phyloP scores from a whole-genome alignment of 2,797 vertebrate genomes.

The Melanotaenia boesemani region DNA sequence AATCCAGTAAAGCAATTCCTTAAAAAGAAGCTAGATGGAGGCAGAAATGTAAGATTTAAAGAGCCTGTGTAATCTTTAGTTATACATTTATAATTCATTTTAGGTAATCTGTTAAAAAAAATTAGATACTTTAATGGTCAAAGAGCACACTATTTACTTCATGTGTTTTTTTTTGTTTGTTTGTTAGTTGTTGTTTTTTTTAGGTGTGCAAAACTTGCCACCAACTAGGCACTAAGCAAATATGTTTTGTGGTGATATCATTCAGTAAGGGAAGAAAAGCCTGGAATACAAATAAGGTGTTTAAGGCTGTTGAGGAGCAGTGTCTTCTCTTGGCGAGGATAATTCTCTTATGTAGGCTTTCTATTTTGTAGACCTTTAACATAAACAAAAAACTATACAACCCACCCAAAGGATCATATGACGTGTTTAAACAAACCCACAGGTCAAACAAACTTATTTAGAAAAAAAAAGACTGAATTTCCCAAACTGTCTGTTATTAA shows the following conservation, averaged over 20 bases:
- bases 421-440: background rate
- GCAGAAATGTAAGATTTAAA: background rate
- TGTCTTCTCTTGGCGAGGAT: background rate
- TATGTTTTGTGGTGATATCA: background rate
- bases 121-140: background rate
- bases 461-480: background rate
- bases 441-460: background rate
- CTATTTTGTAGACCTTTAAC: constrained; percentile 1
- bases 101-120: background rate
- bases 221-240: background rate
- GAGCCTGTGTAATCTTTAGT: background rate
- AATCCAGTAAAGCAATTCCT: background rate
- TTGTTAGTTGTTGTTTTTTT: background rate
- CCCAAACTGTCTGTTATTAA: background rate
- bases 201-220: background rate
- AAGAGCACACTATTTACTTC: background rate
- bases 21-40: background rate
- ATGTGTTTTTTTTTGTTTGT: background rate
- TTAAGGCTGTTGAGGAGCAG: background rate
- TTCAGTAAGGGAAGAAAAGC: background rate
- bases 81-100: background rate
- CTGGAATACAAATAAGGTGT: background rate
- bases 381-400: background rate
- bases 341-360: background rate
- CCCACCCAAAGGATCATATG: background rate